phyloP scores from a whole-genome alignment of 2,888 invertebrate species.

The Ceramica pisi region DNA sequence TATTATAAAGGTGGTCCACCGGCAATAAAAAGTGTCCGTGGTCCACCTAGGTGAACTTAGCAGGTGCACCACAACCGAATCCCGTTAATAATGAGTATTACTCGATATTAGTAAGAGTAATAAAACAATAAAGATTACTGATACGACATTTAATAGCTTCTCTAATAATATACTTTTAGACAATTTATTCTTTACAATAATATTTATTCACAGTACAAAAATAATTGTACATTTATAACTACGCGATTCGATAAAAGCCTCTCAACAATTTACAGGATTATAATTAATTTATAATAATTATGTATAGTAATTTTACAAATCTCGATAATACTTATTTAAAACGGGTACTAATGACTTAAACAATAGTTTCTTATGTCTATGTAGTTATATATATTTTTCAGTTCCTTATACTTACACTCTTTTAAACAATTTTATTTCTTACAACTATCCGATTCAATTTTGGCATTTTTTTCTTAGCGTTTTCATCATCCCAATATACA shows the following conservation, averaged over 20 bases:
- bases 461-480: slow-evolving; percentile 48
- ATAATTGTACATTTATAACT: slow-evolving; percentile 74
- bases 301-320: slow-evolving; percentile 44
- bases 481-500: slow-evolving; percentile 38
- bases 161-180: slow-evolving; percentile 70
- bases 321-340: slow-evolving; percentile 53
- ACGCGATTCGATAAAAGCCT: slow-evolving; percentile 63
- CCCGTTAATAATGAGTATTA: too few species aligned
- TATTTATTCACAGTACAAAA: slow-evolving; percentile 77
- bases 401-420: slow-evolving; percentile 55
- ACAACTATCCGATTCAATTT: slow-evolving; percentile 38
- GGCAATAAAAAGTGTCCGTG: too few species aligned
- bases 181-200: slow-evolving; percentile 66
- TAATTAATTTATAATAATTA: slow-evolving; percentile 25
- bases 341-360: slow-evolving; percentile 63
- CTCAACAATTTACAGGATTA: slow-evolving; percentile 66
- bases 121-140: slow-evolving; percentile 37
- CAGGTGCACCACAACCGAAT: too few species aligned
- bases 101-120: neutral
- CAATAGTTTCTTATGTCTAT: slow-evolving; percentile 22
- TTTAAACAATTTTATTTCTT: slow-evolving; percentile 22
- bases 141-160: slow-evolving; percentile 68
- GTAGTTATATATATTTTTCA: slow-evolving; percentile 45
- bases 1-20: too few species aligned
- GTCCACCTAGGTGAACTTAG: too few species aligned